Base-by-base conservation (phyloP, 2,888 invertebrate species). In the Erebia ligea region DNA sequence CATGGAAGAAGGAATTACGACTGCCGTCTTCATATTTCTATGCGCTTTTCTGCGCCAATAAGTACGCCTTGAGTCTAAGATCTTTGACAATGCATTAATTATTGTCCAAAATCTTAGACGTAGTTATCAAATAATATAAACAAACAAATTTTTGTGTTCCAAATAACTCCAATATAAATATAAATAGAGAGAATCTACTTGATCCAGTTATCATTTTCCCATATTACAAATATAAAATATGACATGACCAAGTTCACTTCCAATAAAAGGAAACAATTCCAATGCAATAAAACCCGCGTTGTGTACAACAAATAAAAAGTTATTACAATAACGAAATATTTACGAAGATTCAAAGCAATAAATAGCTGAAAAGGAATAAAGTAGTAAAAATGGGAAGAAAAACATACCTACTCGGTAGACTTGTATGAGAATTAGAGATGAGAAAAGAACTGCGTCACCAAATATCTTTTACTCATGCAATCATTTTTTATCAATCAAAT, bases 341-440 rank as follows among this genome's bases (percentile, higher is more conserved):
- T 56, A 42, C 56, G 54, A 66, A 66, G 56, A 66, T 62, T 62
- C 66, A 57, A 66, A 66, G 66, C 56, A 56, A 66, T 66, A 66
- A 56, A 66, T 40, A 66, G 54, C 54, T 56, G 66, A 66, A 66
- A 66, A 66, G 56, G 66, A 66, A 66, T 66, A 42, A 56, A 45
- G 56, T 40, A 57, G 57, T 56, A 66, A 64, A 48, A 34, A 64
- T 54, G 34, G 66, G 45, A 45, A 56, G 54, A 56, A 45, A 57
- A 66, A 66, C 15, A 58, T 58, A 58, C 15, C 48, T 58, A 58
- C 34, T n/a, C 45, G 42, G 34, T 21, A 45, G 21, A 19, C 21
- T 45, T 21, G 19, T 19, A 9, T n/a, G 52, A 1, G 15, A 19
- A 10, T 9, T 21, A 62, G 21, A 0, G 21, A 21, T 48, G 10